A percentile compares a stretch with the other conserved stretches of the same genome.
Conservation (phyloP, 2,797 vertebrate species). For the Poeciliopsis turneri region DNA sequence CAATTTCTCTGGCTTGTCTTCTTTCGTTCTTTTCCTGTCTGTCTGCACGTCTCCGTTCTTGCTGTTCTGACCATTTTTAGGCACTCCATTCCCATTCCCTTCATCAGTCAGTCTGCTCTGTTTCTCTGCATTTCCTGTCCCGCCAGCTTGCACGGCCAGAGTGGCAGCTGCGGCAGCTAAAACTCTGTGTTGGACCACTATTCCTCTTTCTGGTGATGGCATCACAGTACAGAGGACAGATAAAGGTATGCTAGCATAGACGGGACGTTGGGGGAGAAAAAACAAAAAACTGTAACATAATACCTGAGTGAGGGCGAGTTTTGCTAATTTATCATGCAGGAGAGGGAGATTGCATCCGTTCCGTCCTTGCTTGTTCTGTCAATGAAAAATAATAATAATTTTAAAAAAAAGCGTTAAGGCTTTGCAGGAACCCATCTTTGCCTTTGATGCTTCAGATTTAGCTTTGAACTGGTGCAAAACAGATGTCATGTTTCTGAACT, state of each 20-base stretch:
- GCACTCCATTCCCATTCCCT: slow-evolving; percentile 38
- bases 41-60: slow-evolving; percentile 37
- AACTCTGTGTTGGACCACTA: slow-evolving; percentile 26
- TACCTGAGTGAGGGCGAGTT: slow-evolving; percentile 16
- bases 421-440: slow-evolving; percentile 30
- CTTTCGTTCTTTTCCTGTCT: slow-evolving; percentile 26
- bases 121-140: slow-evolving; percentile 51
- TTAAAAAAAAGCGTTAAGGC: slow-evolving; percentile 11
- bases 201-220: slow-evolving; percentile 28
- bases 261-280: slow-evolving; percentile 9
- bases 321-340: slow-evolving; percentile 20
- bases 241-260: slow-evolving; percentile 13
- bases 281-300: slow-evolving; percentile 10
- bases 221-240: slow-evolving; percentile 23
- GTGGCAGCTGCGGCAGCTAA: slow-evolving; percentile 47
- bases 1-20: slow-evolving; percentile 44
- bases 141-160: slow-evolving; percentile 27
- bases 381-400: not conserved
- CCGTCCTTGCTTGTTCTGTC: slow-evolving; percentile 28
- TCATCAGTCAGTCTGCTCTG: slow-evolving; percentile 41
- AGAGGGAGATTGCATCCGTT: slow-evolving; percentile 34
- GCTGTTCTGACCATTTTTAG: slow-evolving; percentile 36
- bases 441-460: slow-evolving; percentile 58
- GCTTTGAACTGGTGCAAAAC: slow-evolving; percentile 50
- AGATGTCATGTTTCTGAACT: slow-evolving; percentile 50